phyloP scores from a whole-genome alignment of 2,888 invertebrate genomes.

The Mongoloraphidia duomilia region DNA sequence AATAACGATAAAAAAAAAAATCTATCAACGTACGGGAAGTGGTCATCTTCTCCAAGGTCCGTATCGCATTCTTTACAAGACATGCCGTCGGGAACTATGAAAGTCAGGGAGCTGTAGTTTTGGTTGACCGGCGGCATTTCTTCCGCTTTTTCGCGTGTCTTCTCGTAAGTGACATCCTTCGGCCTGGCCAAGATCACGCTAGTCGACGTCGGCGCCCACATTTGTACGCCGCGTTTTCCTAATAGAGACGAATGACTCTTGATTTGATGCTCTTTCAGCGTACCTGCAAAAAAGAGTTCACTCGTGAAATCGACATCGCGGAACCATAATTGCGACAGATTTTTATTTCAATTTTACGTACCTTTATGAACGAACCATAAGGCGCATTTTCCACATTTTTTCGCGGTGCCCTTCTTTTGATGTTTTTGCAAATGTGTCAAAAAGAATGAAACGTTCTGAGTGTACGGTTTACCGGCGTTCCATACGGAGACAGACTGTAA shows the following conservation, averaged over 20 bases:
- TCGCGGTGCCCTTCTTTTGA: slow-evolving; percentile 42
- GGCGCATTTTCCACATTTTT: slow-evolving; percentile 57
- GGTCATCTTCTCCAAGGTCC: slow-evolving; percentile 53
- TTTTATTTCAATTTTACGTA: slow-evolving; percentile 26
- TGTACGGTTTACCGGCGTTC: slow-evolving; percentile 36
- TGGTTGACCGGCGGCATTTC: slow-evolving; percentile 25
- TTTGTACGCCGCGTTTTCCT: slow-evolving; percentile 23
- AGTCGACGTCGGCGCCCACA: slow-evolving; percentile 24
- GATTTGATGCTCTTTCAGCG: slow-evolving; percentile 42
- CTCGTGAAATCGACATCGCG: slow-evolving; percentile 6
- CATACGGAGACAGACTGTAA: slow-evolving; percentile 32
- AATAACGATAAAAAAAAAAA: not conserved
- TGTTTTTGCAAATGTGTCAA: slow-evolving; percentile 59
- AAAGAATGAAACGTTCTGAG: slow-evolving; percentile 48
- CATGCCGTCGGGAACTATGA: slow-evolving; percentile 34
- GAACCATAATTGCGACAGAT: slow-evolving; percentile 20
- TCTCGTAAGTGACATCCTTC: slow-evolving; percentile 18
- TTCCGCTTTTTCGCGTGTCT: slow-evolving; percentile 23
- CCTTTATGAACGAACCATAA: slow-evolving; percentile 62
- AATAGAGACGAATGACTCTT: slow-evolving; percentile 32
- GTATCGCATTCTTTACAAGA: slow-evolving; percentile 65
- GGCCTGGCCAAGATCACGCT: slow-evolving; percentile 29
- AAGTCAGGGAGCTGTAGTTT: slow-evolving; percentile 32
- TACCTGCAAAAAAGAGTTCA: slow-evolving; percentile 26
- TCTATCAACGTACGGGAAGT: slow-evolving; percentile 55